phyloP scores from a whole-genome alignment of 2,113 vertebrate genomes.

The Picathartes gymnocephalus region DNA sequence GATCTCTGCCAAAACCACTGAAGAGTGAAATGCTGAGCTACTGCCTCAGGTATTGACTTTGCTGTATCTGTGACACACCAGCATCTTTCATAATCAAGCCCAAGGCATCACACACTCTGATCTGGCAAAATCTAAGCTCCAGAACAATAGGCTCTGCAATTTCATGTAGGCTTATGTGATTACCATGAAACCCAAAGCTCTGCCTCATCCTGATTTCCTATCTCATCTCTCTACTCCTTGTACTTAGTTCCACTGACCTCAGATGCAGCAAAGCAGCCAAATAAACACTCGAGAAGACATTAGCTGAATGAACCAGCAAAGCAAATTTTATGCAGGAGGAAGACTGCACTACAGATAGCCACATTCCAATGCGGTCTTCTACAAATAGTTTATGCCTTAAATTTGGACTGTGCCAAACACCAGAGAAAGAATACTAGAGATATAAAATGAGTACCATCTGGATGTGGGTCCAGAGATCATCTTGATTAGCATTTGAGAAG shows the following conservation, averaged over 20 bases:
- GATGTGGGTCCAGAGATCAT: conserved; percentile 78
- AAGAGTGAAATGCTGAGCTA: background rate
- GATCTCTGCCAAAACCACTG: background rate
- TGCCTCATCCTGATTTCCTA: background rate
- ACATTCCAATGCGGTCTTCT: background rate
- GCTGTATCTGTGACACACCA: background rate
- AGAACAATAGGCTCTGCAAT: background rate
- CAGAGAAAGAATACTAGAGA: background rate
- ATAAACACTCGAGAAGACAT: background rate
- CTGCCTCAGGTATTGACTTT: background rate
- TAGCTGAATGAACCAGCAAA: background rate
- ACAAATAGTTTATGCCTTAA: background rate
- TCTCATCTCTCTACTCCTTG: background rate
- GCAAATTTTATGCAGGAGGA: background rate
- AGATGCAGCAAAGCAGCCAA: background rate
- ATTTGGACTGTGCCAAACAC: background rate
- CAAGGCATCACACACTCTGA: background rate
- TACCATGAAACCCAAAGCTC: background rate
- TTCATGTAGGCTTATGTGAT: background rate
- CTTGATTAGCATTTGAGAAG: conserved; percentile 76
- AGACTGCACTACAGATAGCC: background rate
- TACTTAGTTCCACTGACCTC: background rate
- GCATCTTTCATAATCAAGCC: background rate
- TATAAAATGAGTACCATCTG: conserved; percentile 70
- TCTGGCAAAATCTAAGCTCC: background rate